A percentile compares a stretch with the other conserved stretches of the same genome.
Evolutionary conservation across 2,888 invertebrate species (phyloP).

Genomic region (Plemyria rubiginata): DNA sequence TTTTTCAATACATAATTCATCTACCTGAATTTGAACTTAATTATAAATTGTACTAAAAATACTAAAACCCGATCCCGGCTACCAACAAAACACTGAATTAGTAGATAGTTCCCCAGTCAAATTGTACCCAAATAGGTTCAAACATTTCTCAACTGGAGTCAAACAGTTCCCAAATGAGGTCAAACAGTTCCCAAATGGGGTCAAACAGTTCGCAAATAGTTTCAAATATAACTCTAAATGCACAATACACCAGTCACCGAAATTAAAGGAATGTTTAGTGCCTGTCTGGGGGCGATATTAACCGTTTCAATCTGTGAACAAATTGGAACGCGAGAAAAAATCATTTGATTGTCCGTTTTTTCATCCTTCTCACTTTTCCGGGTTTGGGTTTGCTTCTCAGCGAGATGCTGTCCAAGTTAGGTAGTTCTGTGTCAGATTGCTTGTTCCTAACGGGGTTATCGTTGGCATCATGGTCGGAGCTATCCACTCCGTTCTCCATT

Average conservation of each 20-base stretch:
- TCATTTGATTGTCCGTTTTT: constrained; percentile 79
- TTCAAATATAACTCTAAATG: constrained; percentile 57
- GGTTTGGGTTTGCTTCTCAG: constrained; percentile 64
- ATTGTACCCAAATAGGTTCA: constrained; percentile 5
- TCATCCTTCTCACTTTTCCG: constrained; percentile 70
- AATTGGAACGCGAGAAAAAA: constrained; percentile 76
- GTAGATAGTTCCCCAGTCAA: neutral
- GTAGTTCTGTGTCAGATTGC: constrained; percentile 61
- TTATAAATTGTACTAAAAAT: constrained; percentile 75
- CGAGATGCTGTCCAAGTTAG: constrained; percentile 72
- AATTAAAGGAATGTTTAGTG: constrained; percentile 66
- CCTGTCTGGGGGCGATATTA: constrained; percentile 48
- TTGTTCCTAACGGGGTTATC: constrained; percentile 59
- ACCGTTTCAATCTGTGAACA: constrained; percentile 69
- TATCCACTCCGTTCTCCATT: constrained; percentile 73
- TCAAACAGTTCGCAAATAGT: constrained; percentile 11
- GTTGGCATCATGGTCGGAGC: constrained; percentile 72
- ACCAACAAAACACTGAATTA: constrained; percentile 59
- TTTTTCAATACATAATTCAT: constrained; percentile 48
- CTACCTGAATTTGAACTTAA: constrained; percentile 73
- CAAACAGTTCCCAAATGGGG: constrained; percentile 15
- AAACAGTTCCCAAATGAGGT: constrained; percentile 4
- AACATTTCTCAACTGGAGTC: constrained; percentile 8
- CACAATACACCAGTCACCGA: constrained; percentile 70
- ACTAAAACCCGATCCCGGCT: constrained; percentile 50